Evolutionary conservation across 2,888 invertebrate genomes (phyloP).

Genomic region (Pseudolycoriella hygida): DNA sequence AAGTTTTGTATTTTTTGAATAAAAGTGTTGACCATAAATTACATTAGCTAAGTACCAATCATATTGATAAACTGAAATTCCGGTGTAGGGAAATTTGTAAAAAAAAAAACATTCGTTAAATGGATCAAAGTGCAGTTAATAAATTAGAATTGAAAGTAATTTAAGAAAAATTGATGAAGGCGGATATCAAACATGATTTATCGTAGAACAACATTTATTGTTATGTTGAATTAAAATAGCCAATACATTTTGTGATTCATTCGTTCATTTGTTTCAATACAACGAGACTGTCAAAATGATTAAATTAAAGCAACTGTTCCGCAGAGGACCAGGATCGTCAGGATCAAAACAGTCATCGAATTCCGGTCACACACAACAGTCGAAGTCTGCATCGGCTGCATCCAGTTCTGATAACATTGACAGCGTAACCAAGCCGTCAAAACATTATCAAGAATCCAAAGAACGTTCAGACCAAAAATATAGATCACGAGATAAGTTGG

Average conservation of each 20-base stretch:
- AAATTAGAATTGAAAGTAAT: not conserved
- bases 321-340: constrained; percentile 56
- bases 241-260: not conserved
- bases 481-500: constrained; percentile 27
- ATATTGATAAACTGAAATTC: too few species aligned
- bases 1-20: not conserved
- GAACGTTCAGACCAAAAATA: constrained; percentile 6
- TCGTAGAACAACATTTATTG: not conserved
- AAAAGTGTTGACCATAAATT: not conserved
- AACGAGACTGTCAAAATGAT: constrained; percentile 38
- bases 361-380: constrained; percentile 21
- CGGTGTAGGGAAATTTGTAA: too few species aligned
- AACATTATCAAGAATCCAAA: constrained; percentile 24
- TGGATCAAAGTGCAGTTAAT: not conserved
- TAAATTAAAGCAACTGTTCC: constrained; percentile 82
- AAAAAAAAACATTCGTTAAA: too few species aligned
- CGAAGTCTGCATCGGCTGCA: constrained; percentile 40
- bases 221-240: not conserved
- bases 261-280: too few species aligned
- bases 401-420: constrained; percentile 46
- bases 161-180: not conserved
- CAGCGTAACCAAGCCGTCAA: constrained; percentile 5
- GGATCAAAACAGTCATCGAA: constrained; percentile 13
- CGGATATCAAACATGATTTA: not conserved
- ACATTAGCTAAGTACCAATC: not conserved